phyloP scores from a whole-genome alignment of 2,888 invertebrate genomes.

The Clitarchus hookeri region DNA sequence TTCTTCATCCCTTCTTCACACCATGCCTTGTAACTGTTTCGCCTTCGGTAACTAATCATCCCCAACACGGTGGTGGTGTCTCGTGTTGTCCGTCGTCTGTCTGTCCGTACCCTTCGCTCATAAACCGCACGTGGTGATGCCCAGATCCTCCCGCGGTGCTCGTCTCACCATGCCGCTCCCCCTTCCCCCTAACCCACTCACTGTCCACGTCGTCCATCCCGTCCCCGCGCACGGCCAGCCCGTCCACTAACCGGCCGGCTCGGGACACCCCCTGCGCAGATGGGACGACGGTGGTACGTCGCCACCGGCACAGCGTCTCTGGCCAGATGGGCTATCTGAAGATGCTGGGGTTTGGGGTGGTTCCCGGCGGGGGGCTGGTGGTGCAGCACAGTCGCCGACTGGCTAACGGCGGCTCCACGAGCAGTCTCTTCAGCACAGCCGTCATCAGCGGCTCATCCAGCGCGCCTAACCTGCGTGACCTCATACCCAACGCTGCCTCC shows the following conservation, averaged over 20 bases:
- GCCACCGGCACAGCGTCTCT: constrained; percentile 94
- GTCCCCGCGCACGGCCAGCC: constrained; percentile 47
- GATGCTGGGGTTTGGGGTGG: constrained; percentile 74
- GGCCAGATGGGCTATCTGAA: constrained; percentile 94
- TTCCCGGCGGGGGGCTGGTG: constrained; percentile 39
- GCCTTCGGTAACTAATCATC: constrained; percentile 19
- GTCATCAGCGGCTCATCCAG: constrained; percentile 94
- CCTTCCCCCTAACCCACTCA: constrained; percentile 30
- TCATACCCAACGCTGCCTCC: constrained; percentile 77
- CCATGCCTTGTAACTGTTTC: constrained; percentile 19
- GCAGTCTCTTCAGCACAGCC: constrained; percentile 92
- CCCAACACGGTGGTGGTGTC: background rate
- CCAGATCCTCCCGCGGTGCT: constrained; percentile 45
- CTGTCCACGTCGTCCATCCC: constrained; percentile 47
- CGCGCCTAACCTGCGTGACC: constrained; percentile 86
- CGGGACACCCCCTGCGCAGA: constrained; percentile 45
- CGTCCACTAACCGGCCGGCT: constrained; percentile 47
- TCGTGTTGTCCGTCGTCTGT: constrained; percentile 26
- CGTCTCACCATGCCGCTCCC: constrained; percentile 35
- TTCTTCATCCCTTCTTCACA: background rate
- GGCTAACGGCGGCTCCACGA: constrained; percentile 70
- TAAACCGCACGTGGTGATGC: background rate
- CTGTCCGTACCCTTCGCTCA: background rate
- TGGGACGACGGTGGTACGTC: constrained; percentile 58
- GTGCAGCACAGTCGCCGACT: constrained; percentile 52